phyloP scores from a whole-genome alignment of 2,888 invertebrate genomes.

The Belgica antarctica region DNA sequence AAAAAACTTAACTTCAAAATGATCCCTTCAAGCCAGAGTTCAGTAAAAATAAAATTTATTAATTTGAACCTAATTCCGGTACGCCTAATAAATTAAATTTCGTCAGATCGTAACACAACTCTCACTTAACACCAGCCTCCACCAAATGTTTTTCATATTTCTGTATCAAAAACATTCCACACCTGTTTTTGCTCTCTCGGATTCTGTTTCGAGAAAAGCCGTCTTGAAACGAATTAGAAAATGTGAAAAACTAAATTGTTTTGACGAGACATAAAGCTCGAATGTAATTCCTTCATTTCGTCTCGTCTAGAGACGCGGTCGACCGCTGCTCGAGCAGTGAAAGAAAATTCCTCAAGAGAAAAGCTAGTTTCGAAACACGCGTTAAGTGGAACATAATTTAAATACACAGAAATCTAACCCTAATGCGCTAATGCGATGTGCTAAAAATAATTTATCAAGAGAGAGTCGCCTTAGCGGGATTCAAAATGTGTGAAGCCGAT shows the following conservation, averaged over 20 bases:
- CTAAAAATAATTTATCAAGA: slow-evolving; percentile 11
- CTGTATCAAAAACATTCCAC: slow-evolving; percentile 36
- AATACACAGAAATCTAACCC: slow-evolving; percentile 19
- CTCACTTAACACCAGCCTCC: slow-evolving; percentile 1
- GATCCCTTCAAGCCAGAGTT: no score
- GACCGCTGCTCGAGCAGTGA: no score
- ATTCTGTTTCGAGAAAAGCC: not conserved
- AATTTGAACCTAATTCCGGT: slow-evolving; percentile 33
- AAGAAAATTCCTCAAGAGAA: slow-evolving; percentile 6
- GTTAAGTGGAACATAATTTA: slow-evolving; percentile 43
- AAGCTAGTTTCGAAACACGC: slow-evolving; percentile 14
- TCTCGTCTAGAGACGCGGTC: not conserved
- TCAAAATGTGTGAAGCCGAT: slow-evolving; percentile 12
- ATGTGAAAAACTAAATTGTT: slow-evolving; percentile 6
- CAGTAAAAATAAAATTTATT: slow-evolving; percentile 31
- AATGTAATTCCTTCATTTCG: not conserved
- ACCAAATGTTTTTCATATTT: slow-evolving; percentile 18
- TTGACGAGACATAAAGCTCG: slow-evolving; percentile 41
- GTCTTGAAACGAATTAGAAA: not conserved
- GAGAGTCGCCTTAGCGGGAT: not conserved
- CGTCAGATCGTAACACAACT: slow-evolving; percentile 27
- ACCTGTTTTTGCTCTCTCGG: slow-evolving; percentile 32
- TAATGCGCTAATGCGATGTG: slow-evolving; percentile 18
- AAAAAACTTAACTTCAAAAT: no score
- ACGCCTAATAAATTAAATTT: slow-evolving; percentile 13